Percentiles rank a stretch among this genome's conserved stretches.
phyloP scores from a whole-genome alignment of 1,140 invertebrate genomes.

The Euwallacea similis region DNA sequence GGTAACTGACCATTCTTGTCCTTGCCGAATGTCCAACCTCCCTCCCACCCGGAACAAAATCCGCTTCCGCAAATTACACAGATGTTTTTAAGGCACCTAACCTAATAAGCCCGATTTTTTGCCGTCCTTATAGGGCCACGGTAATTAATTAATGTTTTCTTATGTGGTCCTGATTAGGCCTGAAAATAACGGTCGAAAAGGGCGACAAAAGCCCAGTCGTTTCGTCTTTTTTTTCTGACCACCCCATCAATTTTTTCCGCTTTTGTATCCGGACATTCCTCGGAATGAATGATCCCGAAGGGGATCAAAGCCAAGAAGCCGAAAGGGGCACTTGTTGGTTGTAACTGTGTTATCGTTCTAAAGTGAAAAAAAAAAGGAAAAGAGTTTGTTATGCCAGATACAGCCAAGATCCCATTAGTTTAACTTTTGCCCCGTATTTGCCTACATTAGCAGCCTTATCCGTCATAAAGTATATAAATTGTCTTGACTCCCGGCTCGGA shows the following conservation, averaged over 20 bases:
- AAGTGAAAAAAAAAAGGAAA: not conserved
- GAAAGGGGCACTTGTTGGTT: not conserved
- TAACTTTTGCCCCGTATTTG: constrained; percentile 1
- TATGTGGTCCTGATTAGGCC: not conserved
- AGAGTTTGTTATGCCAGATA: not conserved
- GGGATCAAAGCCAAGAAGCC: not conserved
- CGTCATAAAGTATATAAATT: constrained; percentile 5
- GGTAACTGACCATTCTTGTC: no score
- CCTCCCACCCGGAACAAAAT: no score
- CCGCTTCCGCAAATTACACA: no score
- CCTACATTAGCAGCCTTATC: constrained; percentile 6
- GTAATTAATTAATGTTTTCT: constrained; percentile 6
- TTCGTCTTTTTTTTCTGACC: constrained; percentile 6
- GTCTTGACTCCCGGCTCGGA: not conserved
- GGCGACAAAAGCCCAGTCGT: constrained; percentile 14
- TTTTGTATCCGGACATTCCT: constrained; percentile 20
- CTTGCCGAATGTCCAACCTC: no score
- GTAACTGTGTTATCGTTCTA: not conserved
- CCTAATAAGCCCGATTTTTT: not conserved
- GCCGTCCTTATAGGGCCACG: not conserved
- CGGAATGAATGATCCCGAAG: constrained; percentile 6
- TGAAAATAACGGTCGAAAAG: constrained; percentile 8
- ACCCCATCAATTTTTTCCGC: constrained; percentile 16
- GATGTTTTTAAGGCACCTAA: not conserved
- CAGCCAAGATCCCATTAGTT: not conserved